Base-by-base conservation (phyloP, 1,140 invertebrate species). In the Brachionus koreanus region DNA sequence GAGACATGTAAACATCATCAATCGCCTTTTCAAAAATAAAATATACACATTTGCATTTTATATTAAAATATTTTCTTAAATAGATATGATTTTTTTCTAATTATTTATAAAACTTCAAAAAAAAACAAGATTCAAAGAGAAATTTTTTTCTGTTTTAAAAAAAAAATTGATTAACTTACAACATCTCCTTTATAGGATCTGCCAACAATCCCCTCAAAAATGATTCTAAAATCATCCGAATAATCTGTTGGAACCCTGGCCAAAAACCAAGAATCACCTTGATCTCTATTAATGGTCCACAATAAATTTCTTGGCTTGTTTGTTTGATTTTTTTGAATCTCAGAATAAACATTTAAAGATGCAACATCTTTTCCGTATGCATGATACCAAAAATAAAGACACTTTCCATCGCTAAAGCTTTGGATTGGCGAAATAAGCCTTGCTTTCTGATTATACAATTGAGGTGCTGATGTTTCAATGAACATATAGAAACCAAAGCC, bases 301-400 rank as follows among this genome's bases (percentile, higher is more conserved):
- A 65, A 7, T 1, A 82, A 13, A 42, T 67, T 46, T 67, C 12
- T 49, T 23, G 79, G 57, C 5, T 42, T 65, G 29, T 46, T 67
- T 4, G 25, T 52, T 42, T 29, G 16, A 65, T 49, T 39, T 12
- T 35, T 29, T 46, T 33, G 43, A 42, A 83, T 25, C 5, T 57
- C 49, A 37, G 46, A 39, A 25, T 87, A 86, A 5, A 87, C 84
- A 74, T 86, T 87, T 1, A 88, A 84, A 10, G 84, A 79, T 4
- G 84, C 86, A 33, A 87, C 84, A 46, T 85, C 82, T 3, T 61
- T 12, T 25, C 85, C 85, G 79, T 83, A 85, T 85, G 86, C 86
- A 52, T 86, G 84, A 57, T 85, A 86, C 83, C 84, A 87, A 42
- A 86, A 83, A 35, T 84, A 83, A 35, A 86, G 57, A 33, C 83